Percentiles rank a stretch among this genome's conserved stretches.
These are phyloP conservation scores for Macroramphosus scolopax DNA, from an alignment of 2,797 vertebrate species.

Conservation along the genomic window DNA sequence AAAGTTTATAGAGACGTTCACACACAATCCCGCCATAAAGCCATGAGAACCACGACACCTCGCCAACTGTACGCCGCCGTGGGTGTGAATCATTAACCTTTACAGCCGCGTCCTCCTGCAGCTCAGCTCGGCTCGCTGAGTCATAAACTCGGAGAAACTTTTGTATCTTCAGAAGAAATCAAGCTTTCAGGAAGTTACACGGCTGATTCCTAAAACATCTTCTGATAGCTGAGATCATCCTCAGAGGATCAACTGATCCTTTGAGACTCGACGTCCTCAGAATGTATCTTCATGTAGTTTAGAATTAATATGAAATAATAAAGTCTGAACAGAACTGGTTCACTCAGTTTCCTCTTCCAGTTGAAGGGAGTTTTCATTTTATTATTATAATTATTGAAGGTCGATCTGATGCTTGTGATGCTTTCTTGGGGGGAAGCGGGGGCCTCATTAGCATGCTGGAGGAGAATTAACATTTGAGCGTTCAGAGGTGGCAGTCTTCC, in stretches of 20 bases:
- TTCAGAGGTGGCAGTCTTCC: conserved; percentile 11
- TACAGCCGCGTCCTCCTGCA: conserved; percentile 21
- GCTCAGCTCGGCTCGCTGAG: background rate
- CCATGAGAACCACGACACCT: conserved; percentile 38
- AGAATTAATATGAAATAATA: too few species aligned
- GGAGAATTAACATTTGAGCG: conserved; percentile 34
- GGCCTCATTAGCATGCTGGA: conserved; percentile 30
- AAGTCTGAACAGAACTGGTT: too few species aligned
- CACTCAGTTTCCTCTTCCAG: too few species aligned
- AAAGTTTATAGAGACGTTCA: conserved; percentile 26
- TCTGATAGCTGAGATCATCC: too few species aligned
- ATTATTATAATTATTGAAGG: too few species aligned
- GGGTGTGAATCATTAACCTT: conserved; percentile 48
- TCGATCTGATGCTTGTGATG: too few species aligned
- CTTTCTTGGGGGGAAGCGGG: conserved; percentile 8
- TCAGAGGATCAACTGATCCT: too few species aligned
- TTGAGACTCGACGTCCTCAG: too few species aligned
- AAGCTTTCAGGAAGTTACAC: background rate
- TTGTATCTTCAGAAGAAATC: too few species aligned
- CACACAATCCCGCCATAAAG: conserved; percentile 31
- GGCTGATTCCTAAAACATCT: too few species aligned
- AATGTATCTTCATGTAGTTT: too few species aligned
- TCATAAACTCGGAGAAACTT: conserved; percentile 4
- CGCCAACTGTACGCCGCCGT: conserved; percentile 5
- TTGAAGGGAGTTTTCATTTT: too few species aligned